phyloP scores from a whole-genome alignment of 2,797 vertebrate genomes.

The Melanotaenia pygmaea region DNA sequence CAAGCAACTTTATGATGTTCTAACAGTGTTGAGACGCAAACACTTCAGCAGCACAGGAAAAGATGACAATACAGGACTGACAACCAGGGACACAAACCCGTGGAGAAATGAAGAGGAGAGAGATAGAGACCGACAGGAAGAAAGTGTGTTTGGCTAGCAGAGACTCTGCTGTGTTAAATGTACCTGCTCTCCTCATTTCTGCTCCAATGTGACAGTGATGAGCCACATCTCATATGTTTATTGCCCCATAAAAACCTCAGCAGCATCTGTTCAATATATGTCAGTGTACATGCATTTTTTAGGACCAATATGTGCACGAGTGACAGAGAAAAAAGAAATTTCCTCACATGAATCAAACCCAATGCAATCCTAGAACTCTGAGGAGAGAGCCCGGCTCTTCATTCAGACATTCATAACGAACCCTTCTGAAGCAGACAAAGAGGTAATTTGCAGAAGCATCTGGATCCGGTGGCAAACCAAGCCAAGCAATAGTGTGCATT shows the following conservation, averaged over 20 bases:
- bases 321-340: constrained; percentile 39
- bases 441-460: constrained; percentile 83
- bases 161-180: constrained; percentile 49
- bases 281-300: constrained; percentile 61
- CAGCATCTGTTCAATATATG: constrained; percentile 80
- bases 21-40: constrained; percentile 75
- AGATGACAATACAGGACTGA: constrained; percentile 41
- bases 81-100: constrained; percentile 60
- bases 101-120: constrained; percentile 46
- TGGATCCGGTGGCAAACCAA: constrained; percentile 79
- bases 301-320: constrained; percentile 58
- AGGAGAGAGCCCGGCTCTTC: constrained; percentile 72
- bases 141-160: constrained; percentile 48
- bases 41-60: constrained; percentile 62
- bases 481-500: constrained; percentile 50
- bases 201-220: constrained; percentile 52
- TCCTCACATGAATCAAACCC: constrained; percentile 78
- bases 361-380: constrained; percentile 75
- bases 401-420: constrained; percentile 72
- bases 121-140: constrained; percentile 48
- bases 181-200: constrained; percentile 63
- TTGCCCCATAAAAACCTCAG: constrained; percentile 58
- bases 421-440: constrained; percentile 80
- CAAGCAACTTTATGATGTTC: constrained; percentile 77
- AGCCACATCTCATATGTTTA: constrained; percentile 58